A percentile compares a stretch with the other conserved stretches of the same genome.
Conservation (phyloP, 2,797 vertebrate species). For the Centropyge bicolor region DNA sequence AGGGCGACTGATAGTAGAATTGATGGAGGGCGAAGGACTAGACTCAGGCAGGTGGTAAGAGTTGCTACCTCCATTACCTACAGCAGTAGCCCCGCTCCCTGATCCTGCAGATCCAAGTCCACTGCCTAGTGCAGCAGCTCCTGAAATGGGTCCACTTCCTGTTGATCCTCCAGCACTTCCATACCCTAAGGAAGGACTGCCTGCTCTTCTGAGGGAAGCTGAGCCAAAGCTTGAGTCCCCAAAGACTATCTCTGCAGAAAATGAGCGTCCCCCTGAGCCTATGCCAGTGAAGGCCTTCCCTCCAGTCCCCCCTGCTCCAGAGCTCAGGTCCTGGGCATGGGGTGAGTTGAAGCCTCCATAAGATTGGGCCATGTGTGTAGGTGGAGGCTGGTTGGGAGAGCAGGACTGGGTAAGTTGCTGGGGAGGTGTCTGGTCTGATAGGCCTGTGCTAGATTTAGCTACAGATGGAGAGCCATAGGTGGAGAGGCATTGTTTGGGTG, state of each 20-base stretch:
- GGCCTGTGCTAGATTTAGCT: slow-evolving; percentile 85
- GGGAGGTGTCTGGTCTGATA: slow-evolving; percentile 86
- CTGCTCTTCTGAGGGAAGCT: slow-evolving; percentile 81
- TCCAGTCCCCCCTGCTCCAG: slow-evolving; percentile 67
- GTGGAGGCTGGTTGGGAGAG: slow-evolving; percentile 82
- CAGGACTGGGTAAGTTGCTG: slow-evolving; percentile 82
- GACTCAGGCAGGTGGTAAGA: slow-evolving; percentile 86
- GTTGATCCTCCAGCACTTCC: slow-evolving; percentile 73
- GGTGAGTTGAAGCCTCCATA: slow-evolving; percentile 88
- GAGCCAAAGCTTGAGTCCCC: slow-evolving; percentile 83
- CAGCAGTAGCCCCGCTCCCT: slow-evolving; percentile 64
- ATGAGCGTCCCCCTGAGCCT: slow-evolving; percentile 78
- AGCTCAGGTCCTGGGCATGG: slow-evolving; percentile 87
- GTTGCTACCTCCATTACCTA: slow-evolving; percentile 70
- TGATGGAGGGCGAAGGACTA: slow-evolving; percentile 87
- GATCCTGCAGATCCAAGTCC: slow-evolving; percentile 71
- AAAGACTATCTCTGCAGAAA: slow-evolving; percentile 83
- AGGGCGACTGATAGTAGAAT: slow-evolving; percentile 85
- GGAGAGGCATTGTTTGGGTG: slow-evolving; percentile 80
- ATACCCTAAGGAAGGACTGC: slow-evolving; percentile 90
- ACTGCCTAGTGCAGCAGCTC: slow-evolving; percentile 51
- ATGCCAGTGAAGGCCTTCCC: slow-evolving; percentile 75
- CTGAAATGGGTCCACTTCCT: slow-evolving; percentile 68
- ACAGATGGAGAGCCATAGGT: slow-evolving; percentile 81
- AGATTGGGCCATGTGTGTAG: slow-evolving; percentile 81